Conservation (phyloP, 1,140 invertebrate species). For the Caenorhabditis elegans region DNA sequence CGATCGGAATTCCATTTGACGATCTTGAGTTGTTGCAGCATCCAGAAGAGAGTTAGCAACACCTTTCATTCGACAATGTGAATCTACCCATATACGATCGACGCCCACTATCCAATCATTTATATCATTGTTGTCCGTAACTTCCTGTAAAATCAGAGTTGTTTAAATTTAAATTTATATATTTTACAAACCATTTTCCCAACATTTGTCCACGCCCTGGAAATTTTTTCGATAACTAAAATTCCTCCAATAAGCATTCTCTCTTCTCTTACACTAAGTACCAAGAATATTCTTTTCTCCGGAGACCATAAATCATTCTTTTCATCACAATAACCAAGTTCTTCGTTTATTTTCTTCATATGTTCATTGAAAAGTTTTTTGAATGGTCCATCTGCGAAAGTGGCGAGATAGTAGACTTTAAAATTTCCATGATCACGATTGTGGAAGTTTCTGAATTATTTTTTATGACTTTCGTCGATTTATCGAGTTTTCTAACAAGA, state of each 20-base stretch:
- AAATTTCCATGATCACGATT: background rate
- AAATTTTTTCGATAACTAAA: background rate
- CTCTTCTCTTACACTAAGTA: background rate
- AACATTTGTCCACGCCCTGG: background rate
- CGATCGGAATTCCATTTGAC: background rate
- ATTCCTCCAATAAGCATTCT: background rate
- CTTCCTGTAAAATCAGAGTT: background rate
- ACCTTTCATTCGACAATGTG: background rate
- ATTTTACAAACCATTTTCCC: too few species aligned
- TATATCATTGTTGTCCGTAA: background rate
- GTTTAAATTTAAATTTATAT: too few species aligned
- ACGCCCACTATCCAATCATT: conserved; percentile 15
- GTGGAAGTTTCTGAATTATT: background rate
- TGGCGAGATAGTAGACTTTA: background rate
- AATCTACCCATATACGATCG: background rate
- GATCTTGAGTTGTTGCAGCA: background rate
- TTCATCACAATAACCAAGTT: background rate
- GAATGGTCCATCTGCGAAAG: background rate
- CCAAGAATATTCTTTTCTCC: background rate
- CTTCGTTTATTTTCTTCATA: background rate
- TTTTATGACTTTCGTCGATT: too few species aligned
- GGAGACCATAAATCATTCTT: background rate
- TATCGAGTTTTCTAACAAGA: background rate
- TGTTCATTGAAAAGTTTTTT: background rate
- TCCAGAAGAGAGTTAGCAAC: background rate